Percentiles rank a stretch among this genome's conserved stretches.
Conservation (phyloP, 2,888 invertebrate species). For the Amiota mariae region DNA sequence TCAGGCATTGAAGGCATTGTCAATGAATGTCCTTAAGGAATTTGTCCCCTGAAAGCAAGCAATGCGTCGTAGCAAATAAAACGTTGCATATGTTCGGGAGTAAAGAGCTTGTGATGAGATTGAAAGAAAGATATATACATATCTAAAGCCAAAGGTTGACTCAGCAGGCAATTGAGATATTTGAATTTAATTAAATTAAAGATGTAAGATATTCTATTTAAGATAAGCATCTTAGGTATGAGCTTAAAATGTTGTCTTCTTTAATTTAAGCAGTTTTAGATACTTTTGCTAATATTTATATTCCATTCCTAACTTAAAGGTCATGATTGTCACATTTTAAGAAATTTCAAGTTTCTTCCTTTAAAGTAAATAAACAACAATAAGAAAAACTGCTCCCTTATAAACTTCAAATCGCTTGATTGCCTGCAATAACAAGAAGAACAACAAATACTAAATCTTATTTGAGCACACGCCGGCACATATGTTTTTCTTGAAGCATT, state of each 20-base stretch:
- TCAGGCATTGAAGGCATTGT: no score
- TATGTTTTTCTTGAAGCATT: constrained; percentile 1
- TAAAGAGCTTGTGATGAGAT: no score
- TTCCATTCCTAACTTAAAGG: no score
- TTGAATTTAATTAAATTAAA: background rate
- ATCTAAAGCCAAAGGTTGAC: no score
- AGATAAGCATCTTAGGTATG: background rate
- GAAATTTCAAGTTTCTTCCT: background rate
- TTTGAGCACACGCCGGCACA: background rate
- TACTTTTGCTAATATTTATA: no score
- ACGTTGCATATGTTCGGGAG: no score
- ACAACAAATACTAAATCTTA: background rate
- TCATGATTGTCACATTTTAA: no score
- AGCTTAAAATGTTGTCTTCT: background rate
- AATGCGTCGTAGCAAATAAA: constrained; percentile 38
- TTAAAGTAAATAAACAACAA: background rate
- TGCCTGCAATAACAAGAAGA: background rate
- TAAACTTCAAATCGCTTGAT: background rate
- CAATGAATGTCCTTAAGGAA: constrained; percentile 8
- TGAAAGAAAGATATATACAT: no score
- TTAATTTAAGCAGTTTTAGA: no score
- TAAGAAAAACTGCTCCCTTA: background rate
- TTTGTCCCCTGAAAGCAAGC: constrained; percentile 50
- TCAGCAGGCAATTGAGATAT: no score
- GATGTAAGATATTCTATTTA: background rate